A percentile compares a stretch with the other conserved stretches of the same genome.
Evolutionary conservation across 2,888 invertebrate species (phyloP).

Genomic region (Alloplasta piceator): DNA sequence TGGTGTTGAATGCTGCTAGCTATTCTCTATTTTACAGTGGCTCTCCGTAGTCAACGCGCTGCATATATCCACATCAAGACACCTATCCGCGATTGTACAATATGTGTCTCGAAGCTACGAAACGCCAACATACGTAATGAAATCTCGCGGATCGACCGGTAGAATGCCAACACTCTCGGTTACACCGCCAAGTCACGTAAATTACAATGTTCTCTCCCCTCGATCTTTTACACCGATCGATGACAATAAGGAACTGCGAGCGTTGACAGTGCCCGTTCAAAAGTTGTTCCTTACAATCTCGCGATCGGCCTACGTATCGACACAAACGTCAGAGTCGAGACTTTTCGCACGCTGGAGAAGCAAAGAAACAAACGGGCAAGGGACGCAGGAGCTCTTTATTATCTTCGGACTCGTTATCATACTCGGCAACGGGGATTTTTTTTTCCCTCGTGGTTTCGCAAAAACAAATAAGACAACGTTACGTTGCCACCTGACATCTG

Average conservation of each 20-base stretch:
- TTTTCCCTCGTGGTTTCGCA: too few species aligned
- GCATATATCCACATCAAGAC: constrained; percentile 26
- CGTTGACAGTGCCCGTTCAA: constrained; percentile 46
- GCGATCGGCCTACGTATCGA: constrained; percentile 44
- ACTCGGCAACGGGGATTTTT: too few species aligned
- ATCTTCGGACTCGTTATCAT: constrained; percentile 11
- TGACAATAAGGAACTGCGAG: constrained; percentile 63
- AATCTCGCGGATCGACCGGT: constrained; percentile 53
- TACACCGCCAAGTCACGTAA: constrained; percentile 17
- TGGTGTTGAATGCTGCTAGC: constrained; percentile 38
- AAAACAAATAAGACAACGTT: too few species aligned
- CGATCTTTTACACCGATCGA: constrained; percentile 2
- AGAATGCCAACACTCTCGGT: constrained; percentile 47
- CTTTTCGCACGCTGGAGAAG: constrained; percentile 15
- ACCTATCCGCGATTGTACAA: constrained; percentile 42
- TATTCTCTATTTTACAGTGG: too few species aligned
- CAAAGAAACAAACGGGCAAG: constrained; percentile 9
- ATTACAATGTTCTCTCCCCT: constrained; percentile 24
- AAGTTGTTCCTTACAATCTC: constrained; percentile 54
- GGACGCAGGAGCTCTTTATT: constrained; percentile 28
- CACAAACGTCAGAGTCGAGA: constrained; percentile 9
- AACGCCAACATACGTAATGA: constrained; percentile 47
- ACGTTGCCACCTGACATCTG: too few species aligned
- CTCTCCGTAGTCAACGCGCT: constrained; percentile 8
- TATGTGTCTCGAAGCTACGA: constrained; percentile 51